Evolutionary conservation across 2,113 vertebrate genomes (phyloP), one percentile per base, ranked within the genome.

Genomic region (Gopherus evgoodei): DNA sequence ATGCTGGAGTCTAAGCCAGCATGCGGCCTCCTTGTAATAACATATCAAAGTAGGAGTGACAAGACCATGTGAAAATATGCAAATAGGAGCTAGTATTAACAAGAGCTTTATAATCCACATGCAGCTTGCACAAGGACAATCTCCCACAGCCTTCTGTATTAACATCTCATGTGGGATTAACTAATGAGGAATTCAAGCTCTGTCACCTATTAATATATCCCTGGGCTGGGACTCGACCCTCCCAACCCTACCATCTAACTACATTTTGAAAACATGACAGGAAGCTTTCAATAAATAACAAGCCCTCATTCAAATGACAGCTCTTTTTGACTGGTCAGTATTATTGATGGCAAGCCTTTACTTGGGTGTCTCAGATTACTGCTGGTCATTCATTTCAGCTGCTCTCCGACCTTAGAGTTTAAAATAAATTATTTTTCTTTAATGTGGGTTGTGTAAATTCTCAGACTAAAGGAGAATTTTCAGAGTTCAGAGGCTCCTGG

Each of bases 281-380:
- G 94, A 96, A 93, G 81, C 79, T 93, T 95, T 93, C 91, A 90
- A 88, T 88, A 95, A 93, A 93, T 57, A 92, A 59, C 90, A 84
- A 81, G 91, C 83, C 86, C 91, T 86, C 81, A 91, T 69, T 95
- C 50, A 91, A 91, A 90, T 25, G 92, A 88, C 80, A 89, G 1
- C 82, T 83, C 57, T 47, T 53, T 72, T 54, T 86, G 85, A 56
- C 49, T 92, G 86, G 29, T 91, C 90, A 83, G 76, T 22, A 78
- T 75, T 93, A 95, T 22, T 56, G 11, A 53, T 47, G 2, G 19
- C 76, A 56, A 90, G 56, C 92, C 83, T 89, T 95, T 54, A 81
- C 95, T 94, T 35, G 44, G 88, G 86, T 94, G 72, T 59, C 75
- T 76, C 82, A 57, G 47, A 92, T 88, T 21, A 16, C 75, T 69